A percentile compares a stretch with the other conserved stretches of the same genome.
phyloP scores from a whole-genome alignment of 1,140 invertebrate genomes.

The Heliconius eleuchia region DNA sequence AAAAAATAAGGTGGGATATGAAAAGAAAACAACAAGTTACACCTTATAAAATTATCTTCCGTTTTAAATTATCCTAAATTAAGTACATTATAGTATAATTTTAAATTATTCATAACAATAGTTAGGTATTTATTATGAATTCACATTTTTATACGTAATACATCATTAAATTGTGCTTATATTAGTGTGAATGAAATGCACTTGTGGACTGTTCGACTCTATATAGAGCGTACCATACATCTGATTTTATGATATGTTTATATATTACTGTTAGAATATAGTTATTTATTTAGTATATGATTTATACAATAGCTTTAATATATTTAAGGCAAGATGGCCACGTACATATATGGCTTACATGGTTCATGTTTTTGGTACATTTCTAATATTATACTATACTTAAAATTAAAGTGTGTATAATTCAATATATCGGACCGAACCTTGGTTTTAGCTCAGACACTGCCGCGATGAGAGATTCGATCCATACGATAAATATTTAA shows the following conservation, averaged over 20 bases:
- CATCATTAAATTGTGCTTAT: constrained; percentile 77
- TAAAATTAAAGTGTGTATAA: constrained; percentile 69
- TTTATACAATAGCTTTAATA: constrained; percentile 49
- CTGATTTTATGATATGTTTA: constrained; percentile 46
- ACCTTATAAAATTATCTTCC: constrained; percentile 78
- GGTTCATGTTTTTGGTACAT: constrained; percentile 67
- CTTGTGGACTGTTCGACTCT: constrained; percentile 68
- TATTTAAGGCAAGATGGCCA: constrained; percentile 78
- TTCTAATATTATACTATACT: constrained; percentile 69
- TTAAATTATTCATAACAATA: constrained; percentile 76
- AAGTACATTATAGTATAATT: constrained; percentile 75
- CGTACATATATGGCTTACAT: constrained; percentile 69
- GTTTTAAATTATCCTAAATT: constrained; percentile 75
- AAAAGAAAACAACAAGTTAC: constrained; percentile 49
- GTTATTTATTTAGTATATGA: constrained; percentile 34
- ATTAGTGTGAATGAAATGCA: constrained; percentile 78
- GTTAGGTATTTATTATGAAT: constrained; percentile 76
- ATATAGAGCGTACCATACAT: constrained; percentile 31
- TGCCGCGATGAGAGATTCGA: constrained; percentile 53
- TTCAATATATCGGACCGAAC: constrained; percentile 67
- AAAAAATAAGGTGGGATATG: neutral
- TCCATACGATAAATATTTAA: constrained; percentile 74
- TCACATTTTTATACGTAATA: constrained; percentile 61
- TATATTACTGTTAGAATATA: constrained; percentile 29
- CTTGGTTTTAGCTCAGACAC: constrained; percentile 43